Evolutionary conservation across 2,888 invertebrate species (phyloP).

Genomic region (Cheiracanthium punctorium): DNA sequence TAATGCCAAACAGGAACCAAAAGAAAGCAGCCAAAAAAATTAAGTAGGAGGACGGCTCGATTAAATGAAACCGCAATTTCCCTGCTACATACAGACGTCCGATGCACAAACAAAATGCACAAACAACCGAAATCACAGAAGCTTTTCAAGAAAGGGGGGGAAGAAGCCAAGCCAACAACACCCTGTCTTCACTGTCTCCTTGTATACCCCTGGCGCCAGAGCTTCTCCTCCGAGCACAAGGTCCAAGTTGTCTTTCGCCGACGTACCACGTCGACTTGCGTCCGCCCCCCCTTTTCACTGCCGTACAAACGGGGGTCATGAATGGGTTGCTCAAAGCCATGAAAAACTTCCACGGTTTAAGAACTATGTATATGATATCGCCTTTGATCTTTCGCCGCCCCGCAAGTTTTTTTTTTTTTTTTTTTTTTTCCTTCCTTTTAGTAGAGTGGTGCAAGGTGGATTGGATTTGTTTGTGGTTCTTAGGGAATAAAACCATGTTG

Average conservation of each 20-base stretch:
- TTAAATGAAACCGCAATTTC: no score
- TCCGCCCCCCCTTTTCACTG: neutral
- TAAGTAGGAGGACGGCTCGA: no score
- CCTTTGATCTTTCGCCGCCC: slow-evolving; percentile 60
- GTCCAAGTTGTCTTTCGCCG: neutral
- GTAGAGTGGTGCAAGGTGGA: no score
- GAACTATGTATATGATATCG: neutral
- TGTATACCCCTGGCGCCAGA: slow-evolving; percentile 8
- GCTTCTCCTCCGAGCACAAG: neutral
- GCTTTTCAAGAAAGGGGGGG: neutral
- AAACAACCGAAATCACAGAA: neutral
- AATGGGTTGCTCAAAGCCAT: neutral
- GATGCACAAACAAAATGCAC: neutral
- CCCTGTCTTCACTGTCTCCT: neutral
- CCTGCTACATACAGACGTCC: no score
- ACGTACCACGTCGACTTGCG: neutral
- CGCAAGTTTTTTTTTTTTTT: no score
- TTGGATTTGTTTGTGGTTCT: no score
- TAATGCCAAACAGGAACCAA: no score
- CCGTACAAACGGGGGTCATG: neutral
- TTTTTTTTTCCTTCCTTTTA: neutral
- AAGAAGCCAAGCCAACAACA: neutral
- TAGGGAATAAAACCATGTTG: no score
- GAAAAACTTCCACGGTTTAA: neutral
- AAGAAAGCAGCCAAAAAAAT: no score